Percentiles rank a stretch among this genome's conserved stretches.
Evolutionary conservation across 2,888 invertebrate species (phyloP).

Genomic region (Tanypteryx hageni): DNA sequence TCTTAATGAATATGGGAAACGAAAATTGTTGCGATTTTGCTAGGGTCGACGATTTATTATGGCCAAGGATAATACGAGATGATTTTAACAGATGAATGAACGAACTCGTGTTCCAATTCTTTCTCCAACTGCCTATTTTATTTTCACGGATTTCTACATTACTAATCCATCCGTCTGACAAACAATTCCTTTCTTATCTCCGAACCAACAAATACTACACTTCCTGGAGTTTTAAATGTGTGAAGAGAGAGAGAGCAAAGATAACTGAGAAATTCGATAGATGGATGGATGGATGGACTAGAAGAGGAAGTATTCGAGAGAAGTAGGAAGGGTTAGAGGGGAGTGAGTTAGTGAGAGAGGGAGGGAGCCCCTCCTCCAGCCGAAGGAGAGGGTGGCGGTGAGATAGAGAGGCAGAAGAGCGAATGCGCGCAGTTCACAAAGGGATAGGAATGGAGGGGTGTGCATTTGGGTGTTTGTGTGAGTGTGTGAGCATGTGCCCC

Average conservation of each 20-base stretch:
- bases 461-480: background rate
- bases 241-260: background rate
- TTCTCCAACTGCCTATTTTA: too few relatives aligned
- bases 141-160: too few relatives aligned
- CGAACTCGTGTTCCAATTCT: too few relatives aligned
- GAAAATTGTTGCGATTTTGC: too few relatives aligned
- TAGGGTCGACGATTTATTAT: too few relatives aligned
- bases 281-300: background rate
- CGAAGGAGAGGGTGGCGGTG: background rate
- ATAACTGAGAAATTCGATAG: background rate
- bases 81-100: too few relatives aligned
- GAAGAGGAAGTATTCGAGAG: background rate
- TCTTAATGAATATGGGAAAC: too few relatives aligned
- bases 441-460: conserved; percentile 5
- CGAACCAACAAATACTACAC: background rate
- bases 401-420: background rate
- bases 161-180: too few relatives aligned
- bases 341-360: background rate
- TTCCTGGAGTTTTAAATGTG: background rate
- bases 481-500: background rate
- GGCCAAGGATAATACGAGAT: too few relatives aligned
- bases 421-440: background rate
- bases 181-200: background rate
- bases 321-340: background rate
- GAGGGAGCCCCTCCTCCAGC: too few relatives aligned